These are phyloP conservation scores for Helicolenus hilgendorfi DNA, from an alignment of 2,797 vertebrate genomes.

Conservation along the genomic window DNA sequence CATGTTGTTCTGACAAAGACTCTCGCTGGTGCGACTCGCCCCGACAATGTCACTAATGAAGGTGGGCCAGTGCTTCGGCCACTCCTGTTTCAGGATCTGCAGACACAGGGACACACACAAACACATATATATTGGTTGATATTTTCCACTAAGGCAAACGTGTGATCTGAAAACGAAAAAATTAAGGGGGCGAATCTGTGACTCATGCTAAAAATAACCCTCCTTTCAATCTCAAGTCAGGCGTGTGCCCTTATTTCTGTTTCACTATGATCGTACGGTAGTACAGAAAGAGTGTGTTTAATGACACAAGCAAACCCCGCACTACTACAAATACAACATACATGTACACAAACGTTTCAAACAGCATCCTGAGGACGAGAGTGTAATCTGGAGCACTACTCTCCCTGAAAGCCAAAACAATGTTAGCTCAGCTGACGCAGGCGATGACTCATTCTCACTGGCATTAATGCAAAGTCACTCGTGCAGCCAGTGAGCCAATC, in stretches of 20 bases:
- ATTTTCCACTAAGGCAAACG: neutral
- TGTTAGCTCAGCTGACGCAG: slow-evolving; percentile 55
- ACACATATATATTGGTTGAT: neutral
- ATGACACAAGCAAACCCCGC: neutral
- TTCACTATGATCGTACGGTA: neutral
- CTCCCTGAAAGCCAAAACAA: slow-evolving; percentile 57
- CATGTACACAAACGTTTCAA: slow-evolving; percentile 2
- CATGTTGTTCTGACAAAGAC: slow-evolving; percentile 99
- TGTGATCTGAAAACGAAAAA: slow-evolving; percentile 12
- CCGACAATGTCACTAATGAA: slow-evolving; percentile 99
- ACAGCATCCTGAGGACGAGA: slow-evolving; percentile 21
- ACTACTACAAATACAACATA: neutral
- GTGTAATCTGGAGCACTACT: slow-evolving; percentile 54
- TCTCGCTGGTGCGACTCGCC: slow-evolving; percentile 98
- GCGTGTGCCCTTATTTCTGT: neutral
- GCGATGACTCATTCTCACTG: slow-evolving; percentile 65
- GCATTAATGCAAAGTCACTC: slow-evolving; percentile 73
- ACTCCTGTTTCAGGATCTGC: slow-evolving; percentile 98
- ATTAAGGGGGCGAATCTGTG: neutral
- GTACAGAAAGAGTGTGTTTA: neutral
- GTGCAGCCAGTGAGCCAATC: slow-evolving; percentile 19
- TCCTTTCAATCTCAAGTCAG: neutral
- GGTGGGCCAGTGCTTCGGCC: slow-evolving; percentile 99
- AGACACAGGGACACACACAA: neutral
- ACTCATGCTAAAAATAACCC: slow-evolving; percentile 42